Percentiles rank a stretch among this genome's conserved stretches.
Conservation (phyloP, 2,888 invertebrate species). For the Isoperla grammatica region DNA sequence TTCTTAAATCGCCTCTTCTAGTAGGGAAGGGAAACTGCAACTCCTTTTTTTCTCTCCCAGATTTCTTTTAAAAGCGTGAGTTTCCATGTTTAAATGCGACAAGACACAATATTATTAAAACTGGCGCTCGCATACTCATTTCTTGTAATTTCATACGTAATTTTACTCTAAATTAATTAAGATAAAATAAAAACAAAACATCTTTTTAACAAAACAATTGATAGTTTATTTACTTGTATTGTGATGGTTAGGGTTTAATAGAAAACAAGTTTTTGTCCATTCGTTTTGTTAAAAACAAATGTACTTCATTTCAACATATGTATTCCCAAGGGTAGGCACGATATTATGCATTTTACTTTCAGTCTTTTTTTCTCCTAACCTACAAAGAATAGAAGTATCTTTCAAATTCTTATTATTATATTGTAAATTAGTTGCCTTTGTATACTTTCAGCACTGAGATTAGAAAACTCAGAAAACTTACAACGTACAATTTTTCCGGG, state of each 20-base stretch:
- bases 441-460: no score
- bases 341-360: no score
- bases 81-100: background rate
- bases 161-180: constrained; percentile 1
- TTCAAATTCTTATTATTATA: no score
- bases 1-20: constrained; percentile 3
- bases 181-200: constrained; percentile 8
- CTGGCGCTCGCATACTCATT: background rate
- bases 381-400: no score
- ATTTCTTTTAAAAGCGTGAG: background rate
- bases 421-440: no score
- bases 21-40: background rate
- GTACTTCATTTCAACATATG: no score
- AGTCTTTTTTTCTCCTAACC: no score
- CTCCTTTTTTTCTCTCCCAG: background rate
- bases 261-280: constrained; percentile 6
- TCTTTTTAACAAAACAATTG: background rate
- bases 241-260: background rate
- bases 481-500: no score
- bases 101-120: constrained; percentile 14
- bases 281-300: no score
- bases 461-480: no score
- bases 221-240: background rate
- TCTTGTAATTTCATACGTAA: background rate
- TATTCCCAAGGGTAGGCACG: no score